These are phyloP conservation scores for Hylia prasina DNA, from an alignment of 2,113 vertebrate species.

Conservation along the genomic window DNA sequence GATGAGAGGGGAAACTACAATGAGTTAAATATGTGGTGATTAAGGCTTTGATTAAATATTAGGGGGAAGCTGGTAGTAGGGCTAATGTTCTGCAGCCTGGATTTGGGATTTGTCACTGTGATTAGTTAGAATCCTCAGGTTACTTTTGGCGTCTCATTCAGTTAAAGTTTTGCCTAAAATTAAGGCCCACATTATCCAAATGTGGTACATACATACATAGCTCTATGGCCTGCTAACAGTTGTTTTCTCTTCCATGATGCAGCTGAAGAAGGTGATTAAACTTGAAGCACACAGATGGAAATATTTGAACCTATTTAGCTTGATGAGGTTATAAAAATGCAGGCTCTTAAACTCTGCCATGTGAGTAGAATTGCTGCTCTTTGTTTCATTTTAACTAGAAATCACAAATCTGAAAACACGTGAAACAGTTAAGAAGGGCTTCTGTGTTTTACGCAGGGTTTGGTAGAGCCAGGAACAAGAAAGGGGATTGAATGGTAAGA, in stretches of 20 bases:
- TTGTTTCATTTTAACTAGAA: background rate
- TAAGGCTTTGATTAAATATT: background rate
- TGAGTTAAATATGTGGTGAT: background rate
- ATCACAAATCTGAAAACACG: background rate
- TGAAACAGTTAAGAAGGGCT: background rate
- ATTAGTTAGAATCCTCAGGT: background rate
- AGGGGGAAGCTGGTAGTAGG: background rate
- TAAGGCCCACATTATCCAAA: background rate
- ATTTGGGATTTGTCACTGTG: background rate
- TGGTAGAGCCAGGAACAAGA: background rate
- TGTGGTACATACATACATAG: no score
- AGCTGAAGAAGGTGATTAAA: background rate
- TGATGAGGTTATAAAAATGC: background rate
- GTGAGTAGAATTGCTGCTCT: background rate
- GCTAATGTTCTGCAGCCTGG: background rate
- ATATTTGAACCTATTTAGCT: background rate
- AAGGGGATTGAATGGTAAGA: background rate
- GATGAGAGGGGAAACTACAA: background rate
- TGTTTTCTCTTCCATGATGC: background rate
- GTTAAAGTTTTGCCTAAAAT: background rate
- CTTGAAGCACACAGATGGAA: background rate
- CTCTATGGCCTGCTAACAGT: background rate
- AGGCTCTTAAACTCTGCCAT: background rate
- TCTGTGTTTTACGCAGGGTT: accelerated
- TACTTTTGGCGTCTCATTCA: background rate